Base-by-base conservation (phyloP, 2,888 invertebrate species). In the Encarsia formosa region DNA sequence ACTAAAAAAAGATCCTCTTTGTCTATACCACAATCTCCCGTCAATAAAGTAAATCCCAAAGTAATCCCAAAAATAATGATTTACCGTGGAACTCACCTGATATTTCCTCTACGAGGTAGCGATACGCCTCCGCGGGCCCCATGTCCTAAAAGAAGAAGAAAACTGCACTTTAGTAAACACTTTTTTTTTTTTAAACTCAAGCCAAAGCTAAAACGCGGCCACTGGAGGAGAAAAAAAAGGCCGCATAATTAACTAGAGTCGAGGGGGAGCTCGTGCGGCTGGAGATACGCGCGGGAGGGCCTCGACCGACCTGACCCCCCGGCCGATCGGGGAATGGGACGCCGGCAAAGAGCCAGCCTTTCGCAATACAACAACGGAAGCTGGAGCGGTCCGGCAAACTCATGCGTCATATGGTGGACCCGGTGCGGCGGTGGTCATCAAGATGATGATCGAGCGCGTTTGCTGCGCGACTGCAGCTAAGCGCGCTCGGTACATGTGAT, bases 71-170 rank as follows among this genome's bases (percentile, higher is more conserved):
- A n/a, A n/a, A n/a, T 6, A 26, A 26, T 26, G 11, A 8, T 26
- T 26, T 13, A 13, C 34, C 6, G 4, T 31, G 19, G 6, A 35
- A 59, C 63, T 68, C 45, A 70, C 70, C 71, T 57, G 71, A 65
- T 54, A 66, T 67, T 49, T 71, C 67, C 40, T 69, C 63, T 47
- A 70, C 61, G 54, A 71, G 59, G 56, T 68, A 71, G 42, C 59
- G 65, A 62, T 71, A 71, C 49, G 65, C 63, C 60, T 67, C 66
- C 57, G 58, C 54, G 50, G 64, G 62, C 51, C 64, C 65, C 65
- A 66, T 66, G 46, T 63, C 60, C 63, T 65, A n/a, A n/a, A n/a
- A n/a, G n/a, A n/a, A n/a, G n/a, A n/a, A n/a, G n/a, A n/a, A n/a
- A n/a, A n/a, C n/a, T n/a, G n/a, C n/a, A n/a, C n/a, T n/a, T n/a